A percentile compares a stretch with the other conserved stretches of the same genome.
Evolutionary conservation across 1,140 invertebrate genomes (phyloP).

Genomic region (Oncopodura yosiiana): DNA sequence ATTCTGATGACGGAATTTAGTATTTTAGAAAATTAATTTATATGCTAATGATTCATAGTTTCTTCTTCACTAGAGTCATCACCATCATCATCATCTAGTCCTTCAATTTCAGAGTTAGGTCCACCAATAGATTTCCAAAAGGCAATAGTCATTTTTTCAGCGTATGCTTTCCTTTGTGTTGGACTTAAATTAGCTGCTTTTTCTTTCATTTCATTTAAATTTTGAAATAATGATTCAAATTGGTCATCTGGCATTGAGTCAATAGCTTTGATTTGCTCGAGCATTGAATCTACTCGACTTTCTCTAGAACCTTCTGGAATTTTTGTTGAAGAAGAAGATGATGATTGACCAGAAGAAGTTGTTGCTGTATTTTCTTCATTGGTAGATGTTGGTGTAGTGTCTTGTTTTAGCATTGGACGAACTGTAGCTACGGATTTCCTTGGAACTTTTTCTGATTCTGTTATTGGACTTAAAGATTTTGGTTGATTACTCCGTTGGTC

Average conservation of each 20-base stretch:
- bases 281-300: slow-evolving; percentile 18
- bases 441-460: neutral
- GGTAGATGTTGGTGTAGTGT: too few species aligned
- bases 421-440: neutral
- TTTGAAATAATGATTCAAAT: slow-evolving; percentile 54
- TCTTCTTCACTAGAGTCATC: slow-evolving; percentile 24
- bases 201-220: slow-evolving; percentile 56
- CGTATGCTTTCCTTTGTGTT: slow-evolving; percentile 56
- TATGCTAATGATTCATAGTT: too few species aligned
- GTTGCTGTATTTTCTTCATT: too few species aligned
- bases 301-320: neutral
- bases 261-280: slow-evolving; percentile 31
- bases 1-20: too few species aligned
- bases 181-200: slow-evolving; percentile 52
- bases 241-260: slow-evolving; percentile 39
- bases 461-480: too few species aligned
- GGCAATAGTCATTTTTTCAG: slow-evolving; percentile 64
- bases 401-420: neutral
- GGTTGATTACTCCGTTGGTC: too few species aligned
- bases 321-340: too few species aligned
- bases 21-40: too few species aligned
- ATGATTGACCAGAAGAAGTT: too few species aligned
- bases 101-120: slow-evolving; percentile 57
- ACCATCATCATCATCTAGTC: too few species aligned
- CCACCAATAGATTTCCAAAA: slow-evolving; percentile 71